Percentiles rank a stretch among this genome's conserved stretches.
These are phyloP conservation scores for Pseudomyrmex dendroicus DNA, from an alignment of 1,140 invertebrate genomes.

Conservation along the genomic window DNA sequence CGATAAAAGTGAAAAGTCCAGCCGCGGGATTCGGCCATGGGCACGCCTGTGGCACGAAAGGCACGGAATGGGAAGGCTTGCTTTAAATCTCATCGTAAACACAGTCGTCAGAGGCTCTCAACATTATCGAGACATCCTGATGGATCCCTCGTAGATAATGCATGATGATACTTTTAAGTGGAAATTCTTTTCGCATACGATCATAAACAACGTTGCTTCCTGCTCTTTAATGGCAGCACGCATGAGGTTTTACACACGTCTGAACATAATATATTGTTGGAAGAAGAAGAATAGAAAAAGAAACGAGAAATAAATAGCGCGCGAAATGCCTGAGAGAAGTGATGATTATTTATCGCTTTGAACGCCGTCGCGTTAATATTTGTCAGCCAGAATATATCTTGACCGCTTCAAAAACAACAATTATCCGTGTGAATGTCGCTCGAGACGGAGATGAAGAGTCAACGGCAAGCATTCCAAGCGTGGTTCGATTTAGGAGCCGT, in stretches of 20 bases:
- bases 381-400: background rate
- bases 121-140: constrained; percentile 16
- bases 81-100: constrained; percentile 78
- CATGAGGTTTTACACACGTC: background rate
- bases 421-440: background rate
- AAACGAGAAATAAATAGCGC: background rate
- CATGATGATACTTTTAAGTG: background rate
- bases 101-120: constrained; percentile 74
- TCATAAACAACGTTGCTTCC: background rate
- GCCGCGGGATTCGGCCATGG: constrained; percentile 66
- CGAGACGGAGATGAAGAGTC: constrained; percentile 12
- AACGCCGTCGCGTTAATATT: background rate
- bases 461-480: constrained; percentile 53
- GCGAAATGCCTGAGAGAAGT: background rate
- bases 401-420: background rate
- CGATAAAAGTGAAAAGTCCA: constrained; percentile 67
- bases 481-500: constrained; percentile 54
- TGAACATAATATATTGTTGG: background rate
- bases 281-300: background rate
- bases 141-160: background rate
- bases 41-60: constrained; percentile 47
- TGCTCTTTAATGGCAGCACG: background rate
- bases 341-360: background rate
- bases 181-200: background rate
- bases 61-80: constrained; percentile 55